Evolutionary conservation across 92 coral and sea anemone genomes (phyloP).

Genomic region (Porites evermanni): DNA sequence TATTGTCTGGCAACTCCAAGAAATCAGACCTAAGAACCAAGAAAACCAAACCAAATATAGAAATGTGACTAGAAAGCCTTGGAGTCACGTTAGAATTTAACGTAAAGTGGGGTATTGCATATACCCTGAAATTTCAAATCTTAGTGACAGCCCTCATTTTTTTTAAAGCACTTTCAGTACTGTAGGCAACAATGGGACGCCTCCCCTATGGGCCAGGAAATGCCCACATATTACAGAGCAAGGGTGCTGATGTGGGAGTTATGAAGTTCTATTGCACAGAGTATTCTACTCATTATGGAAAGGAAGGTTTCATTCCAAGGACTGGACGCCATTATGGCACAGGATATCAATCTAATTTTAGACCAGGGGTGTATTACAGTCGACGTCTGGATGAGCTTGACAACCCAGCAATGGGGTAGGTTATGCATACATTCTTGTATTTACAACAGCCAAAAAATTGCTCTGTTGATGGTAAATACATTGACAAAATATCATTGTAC

Average conservation of each 20-base stretch:
- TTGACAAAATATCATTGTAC: no score
- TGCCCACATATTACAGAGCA: slow-evolving; percentile 92
- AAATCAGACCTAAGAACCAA: no score
- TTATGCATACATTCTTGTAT: background rate
- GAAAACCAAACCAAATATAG: no score
- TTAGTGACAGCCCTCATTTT: no score
- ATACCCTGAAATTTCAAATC: no score
- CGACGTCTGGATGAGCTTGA: slow-evolving; percentile 92
- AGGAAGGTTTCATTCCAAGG: slow-evolving; percentile 88
- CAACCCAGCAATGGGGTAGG: slow-evolving; percentile 97
- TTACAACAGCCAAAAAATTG: no score
- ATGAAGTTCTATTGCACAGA: slow-evolving; percentile 97
- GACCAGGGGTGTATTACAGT: slow-evolving; percentile 96
- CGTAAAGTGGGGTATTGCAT: no score
- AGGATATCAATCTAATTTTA: slow-evolving; percentile 98
- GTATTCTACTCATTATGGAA: slow-evolving; percentile 89
- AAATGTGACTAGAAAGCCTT: no score
- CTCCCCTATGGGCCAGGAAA: slow-evolving; percentile 95
- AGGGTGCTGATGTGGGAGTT: slow-evolving; percentile 88
- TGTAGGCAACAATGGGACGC: slow-evolving; percentile 74
- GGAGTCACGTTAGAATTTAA: no score
- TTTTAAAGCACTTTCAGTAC: background rate
- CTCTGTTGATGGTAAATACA: no score
- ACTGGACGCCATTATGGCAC: slow-evolving; percentile 92
- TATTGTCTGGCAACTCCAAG: no score